A percentile compares a stretch with the other conserved stretches of the same genome.
Conservation (phyloP, 2,888 invertebrate genomes). For the Amphimallon solstitiale region DNA sequence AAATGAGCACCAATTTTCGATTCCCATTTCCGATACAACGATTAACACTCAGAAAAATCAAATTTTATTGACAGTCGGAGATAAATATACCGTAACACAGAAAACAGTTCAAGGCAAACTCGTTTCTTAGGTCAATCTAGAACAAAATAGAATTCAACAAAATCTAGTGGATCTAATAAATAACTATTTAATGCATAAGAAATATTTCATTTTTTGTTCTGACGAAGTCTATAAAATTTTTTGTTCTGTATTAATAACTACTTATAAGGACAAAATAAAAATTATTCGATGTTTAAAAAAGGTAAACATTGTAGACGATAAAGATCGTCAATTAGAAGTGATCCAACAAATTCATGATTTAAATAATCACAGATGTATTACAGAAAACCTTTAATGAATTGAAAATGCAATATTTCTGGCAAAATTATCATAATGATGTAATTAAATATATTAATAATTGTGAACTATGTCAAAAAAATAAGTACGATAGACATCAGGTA, state of each 20-base stretch:
- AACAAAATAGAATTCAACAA: too few relatives aligned
- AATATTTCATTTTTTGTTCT: too few relatives aligned
- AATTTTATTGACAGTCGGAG: too few relatives aligned
- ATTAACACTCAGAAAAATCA: not conserved
- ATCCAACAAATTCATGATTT: not conserved
- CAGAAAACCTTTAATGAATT: constrained; percentile 2
- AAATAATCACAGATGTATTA: not conserved
- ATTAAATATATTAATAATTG: not conserved
- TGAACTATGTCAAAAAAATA: constrained; percentile 6
- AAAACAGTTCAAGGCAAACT: too few relatives aligned
- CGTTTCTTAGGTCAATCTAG: too few relatives aligned
- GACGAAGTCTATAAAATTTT: too few relatives aligned
- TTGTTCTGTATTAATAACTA: too few relatives aligned
- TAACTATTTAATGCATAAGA: too few relatives aligned
- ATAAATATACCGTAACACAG: too few relatives aligned
- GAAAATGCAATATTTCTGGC: not conserved
- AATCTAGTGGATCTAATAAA: too few relatives aligned
- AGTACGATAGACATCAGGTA: not conserved
- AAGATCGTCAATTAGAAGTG: too few relatives aligned
- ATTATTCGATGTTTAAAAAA: not conserved
- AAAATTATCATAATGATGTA: constrained; percentile 9
- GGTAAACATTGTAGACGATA: not conserved
- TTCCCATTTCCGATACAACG: not conserved
- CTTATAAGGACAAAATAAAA: too few relatives aligned
- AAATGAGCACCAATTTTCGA: not conserved